A percentile compares a stretch with the other conserved stretches of the same genome.
Evolutionary conservation across 2,113 vertebrate species (phyloP).

Genomic region (Lophotis ruficrista): DNA sequence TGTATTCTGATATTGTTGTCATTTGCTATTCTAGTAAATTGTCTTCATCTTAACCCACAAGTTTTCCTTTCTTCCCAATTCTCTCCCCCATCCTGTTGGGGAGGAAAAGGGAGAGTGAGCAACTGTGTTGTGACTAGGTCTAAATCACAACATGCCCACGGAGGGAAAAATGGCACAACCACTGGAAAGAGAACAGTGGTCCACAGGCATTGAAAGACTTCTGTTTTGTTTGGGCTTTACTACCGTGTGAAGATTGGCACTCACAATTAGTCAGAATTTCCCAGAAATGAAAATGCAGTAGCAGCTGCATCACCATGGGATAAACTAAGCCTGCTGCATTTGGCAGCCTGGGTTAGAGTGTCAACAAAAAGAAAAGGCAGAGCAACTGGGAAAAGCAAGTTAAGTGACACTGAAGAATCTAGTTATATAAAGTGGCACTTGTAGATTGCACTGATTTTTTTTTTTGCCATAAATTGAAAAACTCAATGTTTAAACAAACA

Average conservation of each 20-base stretch:
- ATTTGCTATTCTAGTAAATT: no score
- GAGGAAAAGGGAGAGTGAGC: no score
- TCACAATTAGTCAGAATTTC: not conserved
- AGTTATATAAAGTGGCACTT: not conserved
- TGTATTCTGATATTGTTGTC: no score
- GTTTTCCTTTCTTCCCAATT: no score
- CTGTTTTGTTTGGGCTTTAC: not conserved
- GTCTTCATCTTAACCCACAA: no score
- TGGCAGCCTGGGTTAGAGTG: not conserved
- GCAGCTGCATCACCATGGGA: not conserved
- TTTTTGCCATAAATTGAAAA: not conserved
- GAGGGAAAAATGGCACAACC: not conserved
- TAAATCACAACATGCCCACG: not conserved
- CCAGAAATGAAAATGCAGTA: not conserved
- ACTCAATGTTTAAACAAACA: not conserved
- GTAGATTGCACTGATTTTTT: not conserved
- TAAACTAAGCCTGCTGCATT: not conserved
- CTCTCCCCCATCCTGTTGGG: no score
- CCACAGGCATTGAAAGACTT: not conserved
- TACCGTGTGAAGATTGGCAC: not conserved
- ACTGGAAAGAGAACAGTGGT: not conserved
- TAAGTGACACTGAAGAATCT: not conserved
- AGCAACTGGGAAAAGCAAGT: not conserved
- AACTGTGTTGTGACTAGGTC: no score
- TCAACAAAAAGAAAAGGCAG: not conserved